Conservation (phyloP, 2,113 vertebrate species). For the Caracal caracal region DNA sequence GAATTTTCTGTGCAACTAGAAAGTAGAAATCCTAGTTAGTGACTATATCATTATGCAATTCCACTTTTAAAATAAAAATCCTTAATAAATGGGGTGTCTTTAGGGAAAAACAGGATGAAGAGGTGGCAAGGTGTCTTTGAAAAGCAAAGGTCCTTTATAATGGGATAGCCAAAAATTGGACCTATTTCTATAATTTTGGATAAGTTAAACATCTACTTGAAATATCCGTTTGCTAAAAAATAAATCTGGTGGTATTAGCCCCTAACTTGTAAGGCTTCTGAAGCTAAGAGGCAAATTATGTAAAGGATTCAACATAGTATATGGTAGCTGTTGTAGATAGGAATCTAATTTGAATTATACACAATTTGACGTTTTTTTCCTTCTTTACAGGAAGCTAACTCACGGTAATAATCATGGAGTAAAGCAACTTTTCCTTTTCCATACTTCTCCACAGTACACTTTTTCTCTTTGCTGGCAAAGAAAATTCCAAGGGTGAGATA, state of each 20-base stretch:
- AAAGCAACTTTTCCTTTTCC: background rate
- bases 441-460: background rate
- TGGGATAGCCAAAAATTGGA: background rate
- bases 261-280: background rate
- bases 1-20: background rate
- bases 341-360: background rate
- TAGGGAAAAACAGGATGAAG: background rate
- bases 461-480: conserved; percentile 44
- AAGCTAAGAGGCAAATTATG: background rate
- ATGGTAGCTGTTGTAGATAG: background rate
- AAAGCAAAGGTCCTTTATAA: background rate
- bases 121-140: background rate
- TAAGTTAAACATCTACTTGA: background rate
- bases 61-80: background rate
- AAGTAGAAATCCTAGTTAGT: background rate
- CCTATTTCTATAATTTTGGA: background rate
- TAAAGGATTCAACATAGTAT: background rate
- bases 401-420: background rate
- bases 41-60: background rate
- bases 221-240: background rate
- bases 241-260: background rate
- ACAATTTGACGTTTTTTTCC: background rate
- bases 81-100: background rate
- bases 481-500: conserved; percentile 61
- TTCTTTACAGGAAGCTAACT: background rate